phyloP scores from a whole-genome alignment of 2,888 invertebrate genomes.

The Pristionchus fissidentatus region DNA sequence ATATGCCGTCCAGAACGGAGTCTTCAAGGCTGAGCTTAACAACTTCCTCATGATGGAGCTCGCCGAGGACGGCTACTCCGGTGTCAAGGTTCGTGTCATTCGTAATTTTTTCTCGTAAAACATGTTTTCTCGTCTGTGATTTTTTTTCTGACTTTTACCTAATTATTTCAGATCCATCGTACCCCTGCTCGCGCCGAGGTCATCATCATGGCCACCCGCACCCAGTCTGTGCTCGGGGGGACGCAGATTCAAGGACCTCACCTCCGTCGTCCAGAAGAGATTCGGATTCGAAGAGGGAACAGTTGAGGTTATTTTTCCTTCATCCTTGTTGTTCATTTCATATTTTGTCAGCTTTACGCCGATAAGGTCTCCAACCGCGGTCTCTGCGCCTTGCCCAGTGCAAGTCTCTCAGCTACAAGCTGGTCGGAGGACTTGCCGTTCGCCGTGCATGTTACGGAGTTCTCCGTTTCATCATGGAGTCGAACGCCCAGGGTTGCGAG shows the following conservation, averaged over 20 bases:
- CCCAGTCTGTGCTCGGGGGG: constrained; percentile 98
- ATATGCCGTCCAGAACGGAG: constrained; percentile 96
- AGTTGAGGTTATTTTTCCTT: constrained; percentile 82
- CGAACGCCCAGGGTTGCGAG: constrained; percentile 84
- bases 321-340: constrained; percentile 9
- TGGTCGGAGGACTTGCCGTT: constrained; percentile 91
- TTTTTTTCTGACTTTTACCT: too few species aligned
- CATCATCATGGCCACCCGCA: constrained; percentile 95
- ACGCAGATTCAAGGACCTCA: constrained; percentile 94
- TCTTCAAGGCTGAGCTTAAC: constrained; percentile 99
- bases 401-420: constrained; percentile 97
- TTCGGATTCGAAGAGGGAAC: constrained; percentile 96
- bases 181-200: constrained; percentile 97
- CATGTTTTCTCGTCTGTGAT: too few species aligned
- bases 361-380: constrained; percentile 98
- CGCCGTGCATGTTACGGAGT: constrained; percentile 97
- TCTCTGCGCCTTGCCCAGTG: constrained; percentile 99
- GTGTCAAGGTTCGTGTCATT: too few species aligned
- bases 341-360: constrained; percentile 85
- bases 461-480: constrained; percentile 97
- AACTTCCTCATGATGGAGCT: too few species aligned
- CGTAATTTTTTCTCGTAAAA: too few species aligned
- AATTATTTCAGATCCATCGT: constrained; percentile 83
- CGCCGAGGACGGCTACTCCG: too few species aligned
- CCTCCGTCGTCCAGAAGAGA: constrained; percentile 97